Evolutionary conservation across 2,113 vertebrate genomes (phyloP), one percentile per base, ranked within the genome.

Genomic region (Amphiprion percula): DNA sequence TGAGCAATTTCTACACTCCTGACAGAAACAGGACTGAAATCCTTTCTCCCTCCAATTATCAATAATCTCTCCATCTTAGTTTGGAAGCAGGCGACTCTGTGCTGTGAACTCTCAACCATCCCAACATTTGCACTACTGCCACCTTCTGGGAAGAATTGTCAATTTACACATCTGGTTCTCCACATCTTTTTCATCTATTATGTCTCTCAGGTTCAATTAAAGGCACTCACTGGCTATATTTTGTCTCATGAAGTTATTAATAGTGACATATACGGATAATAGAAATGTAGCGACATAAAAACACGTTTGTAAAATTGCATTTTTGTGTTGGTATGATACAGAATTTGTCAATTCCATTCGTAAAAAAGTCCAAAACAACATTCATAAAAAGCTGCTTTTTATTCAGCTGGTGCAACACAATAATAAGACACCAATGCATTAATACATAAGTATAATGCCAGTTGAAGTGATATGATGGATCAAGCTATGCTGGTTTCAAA

Each of bases 371-470:
- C 24, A 79, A 46, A 71, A 73, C 61, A 71, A 65, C 28, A 67
- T 74, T 84, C 52, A 62, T 83, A 89, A 87, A 90, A 93, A 86
- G 82, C 68, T 72, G 72, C 61, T 85, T 84, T 92, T 93, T 90
- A 92, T 92, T 93, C 61, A 88, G 70, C 79, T 87, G 90, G 90
- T 88, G 84, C 75, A 87, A 87, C 69, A 88, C 73, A 88, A 84
- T 79, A 89, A 88, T 74, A 88, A 47, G 69, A 89, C 82, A 90
- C 74, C 75, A 85, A 87, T 76, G 83, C 77, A 87, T 88, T 78
- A 58, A 88, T 87, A 86, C 86, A 83, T 12, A 73, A 68, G 70
- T 86, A 83, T 83, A 86, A 90, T 85, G 82, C 66, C 81, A 81
- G 66, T 87, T 56, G 44, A 58, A 82, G 17, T 80, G 69, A 64